phyloP scores from a whole-genome alignment of 2,113 vertebrate genomes.

The Aptenodytes patagonicus region DNA sequence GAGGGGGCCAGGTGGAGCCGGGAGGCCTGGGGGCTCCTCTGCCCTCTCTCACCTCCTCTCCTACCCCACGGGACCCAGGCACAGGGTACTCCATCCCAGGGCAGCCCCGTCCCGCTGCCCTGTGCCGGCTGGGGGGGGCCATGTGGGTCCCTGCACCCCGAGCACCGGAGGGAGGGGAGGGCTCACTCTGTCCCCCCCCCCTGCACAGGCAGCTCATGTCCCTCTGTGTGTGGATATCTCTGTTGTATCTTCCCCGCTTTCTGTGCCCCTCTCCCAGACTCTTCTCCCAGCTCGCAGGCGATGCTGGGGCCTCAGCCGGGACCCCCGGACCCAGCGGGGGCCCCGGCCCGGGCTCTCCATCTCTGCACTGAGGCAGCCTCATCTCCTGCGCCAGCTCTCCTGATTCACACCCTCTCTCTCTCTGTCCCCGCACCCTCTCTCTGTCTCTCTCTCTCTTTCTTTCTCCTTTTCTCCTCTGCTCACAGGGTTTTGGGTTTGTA shows the following conservation, averaged over 20 bases:
- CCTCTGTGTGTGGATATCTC: conserved; percentile 33
- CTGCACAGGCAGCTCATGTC: background rate
- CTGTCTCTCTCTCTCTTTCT: conserved; percentile 56
- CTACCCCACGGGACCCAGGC: background rate
- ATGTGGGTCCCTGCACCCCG: fast-evolving
- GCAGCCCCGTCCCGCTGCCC: background rate
- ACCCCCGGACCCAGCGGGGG: background rate
- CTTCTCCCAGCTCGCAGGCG: background rate
- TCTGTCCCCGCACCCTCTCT: conserved; percentile 27
- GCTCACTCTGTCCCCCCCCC: background rate
- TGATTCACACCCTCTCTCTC: conserved; percentile 42
- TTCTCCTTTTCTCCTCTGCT: conserved; percentile 74
- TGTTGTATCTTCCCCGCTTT: conserved; percentile 40
- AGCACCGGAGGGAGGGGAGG: background rate
- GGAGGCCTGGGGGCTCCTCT: conserved; percentile 45
- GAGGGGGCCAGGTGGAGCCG: conserved; percentile 2
- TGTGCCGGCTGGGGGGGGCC: fast-evolving
- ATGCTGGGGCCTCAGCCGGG: background rate
- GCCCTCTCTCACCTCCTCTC: conserved; percentile 56
- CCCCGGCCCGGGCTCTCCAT: background rate
- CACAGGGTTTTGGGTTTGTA: conserved; percentile 91
- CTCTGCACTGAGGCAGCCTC: conserved; percentile 31
- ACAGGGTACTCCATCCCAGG: fast-evolving
- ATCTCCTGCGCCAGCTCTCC: conserved; percentile 51
- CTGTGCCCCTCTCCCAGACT: conserved; percentile 44